Evolutionary conservation across 2,113 vertebrate genomes (phyloP).

Genomic region (Maylandia zebra): DNA sequence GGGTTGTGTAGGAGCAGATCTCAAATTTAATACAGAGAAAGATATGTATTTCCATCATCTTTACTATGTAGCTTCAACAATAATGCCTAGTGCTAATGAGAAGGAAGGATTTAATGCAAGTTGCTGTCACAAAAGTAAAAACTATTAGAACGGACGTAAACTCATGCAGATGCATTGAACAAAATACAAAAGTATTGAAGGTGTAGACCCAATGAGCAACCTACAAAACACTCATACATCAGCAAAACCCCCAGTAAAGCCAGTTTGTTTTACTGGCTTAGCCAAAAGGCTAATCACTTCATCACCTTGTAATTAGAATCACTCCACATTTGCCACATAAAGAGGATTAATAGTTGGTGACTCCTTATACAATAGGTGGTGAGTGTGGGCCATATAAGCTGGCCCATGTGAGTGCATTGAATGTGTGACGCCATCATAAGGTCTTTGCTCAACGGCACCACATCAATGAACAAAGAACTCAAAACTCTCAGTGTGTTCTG

Average conservation of each 20-base stretch:
- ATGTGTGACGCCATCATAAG: constrained; percentile 1
- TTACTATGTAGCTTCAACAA: not conserved
- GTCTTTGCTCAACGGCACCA: constrained; percentile 10
- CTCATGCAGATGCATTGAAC: not conserved
- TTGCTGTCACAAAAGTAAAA: constrained; percentile 19
- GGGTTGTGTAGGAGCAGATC: not conserved
- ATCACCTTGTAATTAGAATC: constrained; percentile 14
- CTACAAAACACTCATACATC: not conserved
- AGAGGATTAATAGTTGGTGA: not conserved
- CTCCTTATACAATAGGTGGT: not conserved
- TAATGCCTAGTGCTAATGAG: not conserved
- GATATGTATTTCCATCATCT: not conserved
- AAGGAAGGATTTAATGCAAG: not conserved
- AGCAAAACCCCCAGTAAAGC: not conserved
- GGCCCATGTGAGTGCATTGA: not conserved
- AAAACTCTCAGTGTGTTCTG: not conserved
- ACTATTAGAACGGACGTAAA: constrained; percentile 4
- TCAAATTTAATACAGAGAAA: not conserved
- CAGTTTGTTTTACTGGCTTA: not conserved
- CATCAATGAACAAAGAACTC: not conserved
- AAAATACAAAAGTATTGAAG: not conserved
- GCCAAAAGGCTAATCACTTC: not conserved
- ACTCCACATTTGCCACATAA: not conserved
- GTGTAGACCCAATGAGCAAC: not conserved
- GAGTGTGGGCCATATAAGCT: not conserved